These are phyloP conservation scores for Actinernus sp. DNA, from an alignment of 92 coral and sea anemone genomes.

Conservation along the genomic window DNA sequence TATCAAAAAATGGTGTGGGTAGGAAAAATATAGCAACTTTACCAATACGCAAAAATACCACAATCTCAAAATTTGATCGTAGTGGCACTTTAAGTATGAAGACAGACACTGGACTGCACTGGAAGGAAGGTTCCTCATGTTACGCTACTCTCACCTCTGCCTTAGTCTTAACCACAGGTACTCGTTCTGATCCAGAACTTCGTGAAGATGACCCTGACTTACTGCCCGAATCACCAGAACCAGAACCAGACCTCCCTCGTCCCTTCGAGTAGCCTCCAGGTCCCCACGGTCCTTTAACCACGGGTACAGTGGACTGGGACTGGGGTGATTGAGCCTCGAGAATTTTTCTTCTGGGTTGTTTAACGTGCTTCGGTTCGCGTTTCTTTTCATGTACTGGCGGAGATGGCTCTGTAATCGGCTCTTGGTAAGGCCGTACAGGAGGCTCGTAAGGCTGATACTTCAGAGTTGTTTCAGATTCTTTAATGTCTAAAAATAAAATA, in stretches of 20 bases:
- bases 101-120: neutral
- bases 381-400: neutral
- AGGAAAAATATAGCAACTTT: too few relatives aligned
- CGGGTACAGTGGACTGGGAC: slow-evolving; percentile 31
- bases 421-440: slow-evolving; percentile 36
- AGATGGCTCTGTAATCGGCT: slow-evolving; percentile 8
- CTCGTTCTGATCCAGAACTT: slow-evolving; percentile 83
- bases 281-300: slow-evolving; percentile 79
- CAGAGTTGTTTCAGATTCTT: slow-evolving; percentile 34
- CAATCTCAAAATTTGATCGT: too few relatives aligned
- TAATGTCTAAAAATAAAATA: slow-evolving; percentile 36
- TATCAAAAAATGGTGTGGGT: too few relatives aligned
- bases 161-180: slow-evolving; percentile 26
- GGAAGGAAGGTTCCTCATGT: neutral
- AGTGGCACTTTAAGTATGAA: neutral
- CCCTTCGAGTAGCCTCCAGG: slow-evolving; percentile 79
- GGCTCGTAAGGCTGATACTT: slow-evolving; percentile 79
- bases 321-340: slow-evolving; percentile 16
- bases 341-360: slow-evolving; percentile 9
- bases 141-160: slow-evolving; percentile 55
- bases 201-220: slow-evolving; percentile 85
- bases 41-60: too few relatives aligned
- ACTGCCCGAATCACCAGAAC: slow-evolving; percentile 72
- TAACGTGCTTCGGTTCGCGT: neutral
- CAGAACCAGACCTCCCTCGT: slow-evolving; percentile 65